A percentile compares a stretch with the other conserved stretches of the same genome.
Conservation (phyloP, 2,113 vertebrate species). For the Lycaon pictus region DNA sequence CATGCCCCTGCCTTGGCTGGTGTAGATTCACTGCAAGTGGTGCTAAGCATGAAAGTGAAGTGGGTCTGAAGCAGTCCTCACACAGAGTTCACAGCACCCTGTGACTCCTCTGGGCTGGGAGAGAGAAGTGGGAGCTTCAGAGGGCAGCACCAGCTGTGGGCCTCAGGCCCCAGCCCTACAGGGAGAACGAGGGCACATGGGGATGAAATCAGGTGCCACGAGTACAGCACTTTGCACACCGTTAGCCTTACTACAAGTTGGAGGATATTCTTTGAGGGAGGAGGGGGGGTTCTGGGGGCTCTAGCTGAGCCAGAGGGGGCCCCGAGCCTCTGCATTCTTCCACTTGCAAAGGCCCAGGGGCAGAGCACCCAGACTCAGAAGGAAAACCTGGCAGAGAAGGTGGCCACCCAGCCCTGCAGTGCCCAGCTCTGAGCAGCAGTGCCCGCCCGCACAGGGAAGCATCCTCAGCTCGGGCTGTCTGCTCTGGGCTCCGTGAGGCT, state of each 20-base stretch:
- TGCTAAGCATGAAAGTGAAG: neutral
- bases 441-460: rapidly evolving
- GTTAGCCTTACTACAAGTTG: neutral
- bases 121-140: neutral
- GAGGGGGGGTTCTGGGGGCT: neutral
- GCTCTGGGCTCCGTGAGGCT: neutral
- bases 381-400: neutral
- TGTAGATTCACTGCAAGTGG: neutral
- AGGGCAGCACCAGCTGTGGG: neutral
- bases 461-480: neutral
- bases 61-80: neutral
- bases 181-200: neutral
- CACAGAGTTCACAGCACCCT: neutral
- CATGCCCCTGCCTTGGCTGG: neutral
- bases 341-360: too few species aligned
- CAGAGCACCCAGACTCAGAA: neutral
- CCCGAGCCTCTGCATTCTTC: neutral
- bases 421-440: neutral
- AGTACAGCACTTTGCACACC: neutral
- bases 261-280: neutral
- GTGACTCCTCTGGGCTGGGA: neutral
- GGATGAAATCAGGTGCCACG: neutral
- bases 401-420: rapidly evolving
- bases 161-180: neutral
- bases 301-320: neutral